phyloP scores from a whole-genome alignment of 1,140 invertebrate genomes.

The Aphelenchoides besseyi region DNA sequence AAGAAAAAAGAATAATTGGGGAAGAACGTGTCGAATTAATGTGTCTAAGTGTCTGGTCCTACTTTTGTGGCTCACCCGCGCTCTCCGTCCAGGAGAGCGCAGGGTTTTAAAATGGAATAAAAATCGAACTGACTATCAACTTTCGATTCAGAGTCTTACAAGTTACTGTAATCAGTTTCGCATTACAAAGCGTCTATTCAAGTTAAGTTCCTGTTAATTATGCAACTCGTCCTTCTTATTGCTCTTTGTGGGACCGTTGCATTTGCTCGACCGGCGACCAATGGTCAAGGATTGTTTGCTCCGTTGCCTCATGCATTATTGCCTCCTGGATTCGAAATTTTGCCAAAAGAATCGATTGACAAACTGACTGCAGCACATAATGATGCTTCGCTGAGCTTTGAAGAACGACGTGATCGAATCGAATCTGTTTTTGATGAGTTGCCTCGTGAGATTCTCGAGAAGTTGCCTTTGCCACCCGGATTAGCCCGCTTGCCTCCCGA shows the following conservation, averaged over 20 bases:
- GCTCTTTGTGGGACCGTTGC: neutral
- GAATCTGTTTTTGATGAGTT: constrained; percentile 6
- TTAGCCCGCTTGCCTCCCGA: neutral
- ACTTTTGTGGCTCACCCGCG: too few relatives aligned
- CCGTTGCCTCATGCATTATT: neutral
- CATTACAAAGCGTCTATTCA: neutral
- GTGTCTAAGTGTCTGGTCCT: too few relatives aligned
- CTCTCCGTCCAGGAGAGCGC: too few relatives aligned
- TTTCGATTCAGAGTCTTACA: constrained; percentile 1
- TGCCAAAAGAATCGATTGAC: neutral
- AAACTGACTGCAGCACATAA: neutral
- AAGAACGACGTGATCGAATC: neutral
- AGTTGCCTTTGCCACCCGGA: constrained; percentile 13
- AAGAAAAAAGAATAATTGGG: too few relatives aligned
- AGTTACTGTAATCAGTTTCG: neutral
- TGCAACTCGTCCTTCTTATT: neutral
- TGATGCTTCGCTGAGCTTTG: neutral
- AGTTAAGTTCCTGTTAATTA: neutral
- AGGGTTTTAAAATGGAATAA: neutral
- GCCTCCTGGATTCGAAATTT: constrained; percentile 9
- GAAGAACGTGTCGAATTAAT: too few relatives aligned
- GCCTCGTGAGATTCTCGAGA: constrained; percentile 8
- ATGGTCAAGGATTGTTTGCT: neutral
- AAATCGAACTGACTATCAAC: neutral
- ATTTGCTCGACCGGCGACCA: neutral